A percentile compares a stretch with the other conserved stretches of the same genome.
Conservation (phyloP, 2,888 invertebrate genomes). For the Zhuqinia jingwanae region DNA sequence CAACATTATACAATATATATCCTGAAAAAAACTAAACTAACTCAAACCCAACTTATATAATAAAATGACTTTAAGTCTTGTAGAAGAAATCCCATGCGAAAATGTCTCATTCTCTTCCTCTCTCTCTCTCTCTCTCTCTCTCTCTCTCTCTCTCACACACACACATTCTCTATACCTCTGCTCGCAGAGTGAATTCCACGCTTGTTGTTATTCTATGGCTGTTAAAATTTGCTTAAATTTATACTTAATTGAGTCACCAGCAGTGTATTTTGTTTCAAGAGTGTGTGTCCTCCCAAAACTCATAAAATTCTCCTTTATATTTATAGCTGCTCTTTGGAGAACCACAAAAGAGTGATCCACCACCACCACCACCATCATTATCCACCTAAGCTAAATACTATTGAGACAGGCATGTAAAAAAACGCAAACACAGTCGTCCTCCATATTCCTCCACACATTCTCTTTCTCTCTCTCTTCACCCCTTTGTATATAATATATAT, state of each 20-base stretch:
- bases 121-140: not conserved
- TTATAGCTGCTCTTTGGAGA: slow-evolving; percentile 60
- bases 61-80: not conserved
- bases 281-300: slow-evolving; percentile 47
- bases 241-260: slow-evolving; percentile 69
- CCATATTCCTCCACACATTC: too few relatives aligned
- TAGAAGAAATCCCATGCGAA: slow-evolving; percentile 7
- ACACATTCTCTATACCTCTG: not conserved
- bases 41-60: not conserved
- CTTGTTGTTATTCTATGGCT: slow-evolving; percentile 19
- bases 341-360: slow-evolving; percentile 61
- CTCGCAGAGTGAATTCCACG: not conserved
- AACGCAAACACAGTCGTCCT: not conserved
- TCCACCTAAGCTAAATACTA: slow-evolving; percentile 25
- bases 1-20: too few relatives aligned
- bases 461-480: not conserved
- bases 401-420: too few relatives aligned
- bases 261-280: slow-evolving; percentile 55
- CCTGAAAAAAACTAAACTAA: not conserved
- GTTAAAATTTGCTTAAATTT: slow-evolving; percentile 68
- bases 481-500: too few relatives aligned
- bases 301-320: slow-evolving; percentile 63
- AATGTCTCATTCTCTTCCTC: not conserved
- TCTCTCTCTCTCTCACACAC: not conserved
- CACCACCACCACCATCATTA: not conserved